Base-by-base conservation (phyloP, 1,140 invertebrate genomes). In the Halictus rubicundus region DNA sequence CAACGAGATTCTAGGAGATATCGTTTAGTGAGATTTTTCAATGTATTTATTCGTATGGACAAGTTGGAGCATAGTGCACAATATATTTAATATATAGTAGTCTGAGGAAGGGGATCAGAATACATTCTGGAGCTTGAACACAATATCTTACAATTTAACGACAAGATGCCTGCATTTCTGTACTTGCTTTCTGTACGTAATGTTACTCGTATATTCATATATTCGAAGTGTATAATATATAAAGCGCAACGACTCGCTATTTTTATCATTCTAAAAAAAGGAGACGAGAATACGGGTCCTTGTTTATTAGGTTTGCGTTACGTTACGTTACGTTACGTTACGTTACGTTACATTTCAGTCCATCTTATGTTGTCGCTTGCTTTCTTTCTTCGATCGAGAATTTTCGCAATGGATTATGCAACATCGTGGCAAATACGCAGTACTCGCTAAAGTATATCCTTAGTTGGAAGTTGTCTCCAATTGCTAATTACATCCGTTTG, bases 111-210 rank as follows among this genome's bases (percentile, higher is more conserved):
- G 91, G 90, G 88, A 81, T 92, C 91, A 90, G 90, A 92, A 88
- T 92, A 92, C 90, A 91, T 92, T 91, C 91, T 90, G 91, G 91
- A 92, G 85, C 89, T 91, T 92, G 90, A 91, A 92, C 91, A 92
- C 91, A 92, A 92, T 92, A 92, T 92, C 90, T 92, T 92, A 92
- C 91, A 92, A 91, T 91, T 91, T 91, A 92, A 92, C 90, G 90
- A 92, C 91, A 89, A 92, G 88, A 92, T 91, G 89, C 90, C 89
- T 91, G 91, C 89, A 86, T 89, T 91, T 91, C 84, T 89, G 89
- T 89, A 90, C 85, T 88, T 90, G 87, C 87, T 91, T 63, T 91
- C 89, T 88, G 89, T 90, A 91, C 88, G 89, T 89, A 84, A 87
- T 88, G 84, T 90, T 88, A 90, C 86, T 91, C 84, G 88, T 90